Base-by-base conservation (phyloP, 2,888 invertebrate genomes). In the Timandra comae region DNA sequence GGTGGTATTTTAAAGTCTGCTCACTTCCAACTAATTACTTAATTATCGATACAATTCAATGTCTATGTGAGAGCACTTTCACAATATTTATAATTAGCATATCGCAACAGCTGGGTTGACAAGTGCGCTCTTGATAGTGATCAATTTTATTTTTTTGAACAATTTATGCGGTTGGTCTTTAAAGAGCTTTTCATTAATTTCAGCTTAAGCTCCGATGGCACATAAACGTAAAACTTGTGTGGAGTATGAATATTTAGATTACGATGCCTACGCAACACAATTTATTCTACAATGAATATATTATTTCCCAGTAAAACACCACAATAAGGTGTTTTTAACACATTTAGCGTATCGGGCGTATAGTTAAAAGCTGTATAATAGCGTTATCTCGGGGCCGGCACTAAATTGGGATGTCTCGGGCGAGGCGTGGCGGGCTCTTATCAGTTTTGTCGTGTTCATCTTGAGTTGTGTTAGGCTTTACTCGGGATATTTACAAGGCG, bases 351-450 rank as follows among this genome's bases (percentile, higher is more conserved):
- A 82, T 81, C 80, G 63, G 55, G 49, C 71, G 63, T 80, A 79
- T 85, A 85, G 84, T 85, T 85, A 84, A 84, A 84, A 85, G 84
- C 84, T 78, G 79, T 79, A 81, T 85, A 84, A 85, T 85, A 79
- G 84, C 75, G 78, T 84, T 85, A 85, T 85, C 85, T 77, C 56
- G 43, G 70, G 67, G 61, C 70, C 68, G 81, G 84, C 68, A 84
- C 80, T 84, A 84, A 84, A 85, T 85, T 85, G 82, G 85, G 82
- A 84, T 81, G 85, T 85, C 81, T 77, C 68, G 63, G 28, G 62
- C 61, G 62, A 66, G 76, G 68, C 68, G 72, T 72, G 77, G 75
- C 67, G 65, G 58, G 56, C 41, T 55, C 71, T 84, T 85, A 84
- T 84, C 84, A 81, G 79, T 76, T 76, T 75, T 74, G 84, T 82